Percentiles rank a stretch among this genome's conserved stretches.
phyloP scores from a whole-genome alignment of 2,797 vertebrate species.

The Hozukius guyotensis region DNA sequence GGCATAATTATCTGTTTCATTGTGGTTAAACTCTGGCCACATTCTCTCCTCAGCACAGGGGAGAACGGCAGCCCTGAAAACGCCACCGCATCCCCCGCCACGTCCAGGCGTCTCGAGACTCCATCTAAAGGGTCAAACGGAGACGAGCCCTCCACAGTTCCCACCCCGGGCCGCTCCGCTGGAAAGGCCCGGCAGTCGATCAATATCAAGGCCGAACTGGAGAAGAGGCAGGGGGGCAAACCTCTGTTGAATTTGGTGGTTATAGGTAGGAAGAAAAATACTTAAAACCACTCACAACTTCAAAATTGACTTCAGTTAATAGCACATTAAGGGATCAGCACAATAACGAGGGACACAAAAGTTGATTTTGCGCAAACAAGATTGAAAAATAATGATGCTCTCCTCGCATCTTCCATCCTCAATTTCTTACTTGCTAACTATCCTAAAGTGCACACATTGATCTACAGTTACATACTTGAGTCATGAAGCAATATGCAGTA shows the following conservation, averaged over 20 bases:
- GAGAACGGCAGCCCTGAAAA: constrained; percentile 87
- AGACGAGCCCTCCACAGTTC: constrained; percentile 81
- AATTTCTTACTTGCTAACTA: not conserved
- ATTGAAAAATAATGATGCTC: not conserved
- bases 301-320: not conserved
- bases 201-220: constrained; percentile 92
- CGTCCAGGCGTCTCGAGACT: constrained; percentile 74
- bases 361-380: not conserved
- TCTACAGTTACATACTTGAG: not conserved
- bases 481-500: not conserved
- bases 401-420: not conserved
- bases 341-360: not conserved
- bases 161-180: constrained; percentile 83
- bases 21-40: not conserved
- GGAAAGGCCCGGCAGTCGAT: constrained; percentile 90
- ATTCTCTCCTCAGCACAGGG: constrained; percentile 76
- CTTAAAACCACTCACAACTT: not conserved
- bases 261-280: constrained; percentile 86
- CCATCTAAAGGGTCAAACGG: constrained; percentile 67
- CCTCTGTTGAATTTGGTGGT: constrained; percentile 95
- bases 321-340: not conserved
- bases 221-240: constrained; percentile 96
- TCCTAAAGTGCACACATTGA: not conserved
- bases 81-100: constrained; percentile 21
- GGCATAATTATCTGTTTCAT: not conserved